Conservation (phyloP, 2,113 vertebrate species). For the Notothenia rossii region DNA sequence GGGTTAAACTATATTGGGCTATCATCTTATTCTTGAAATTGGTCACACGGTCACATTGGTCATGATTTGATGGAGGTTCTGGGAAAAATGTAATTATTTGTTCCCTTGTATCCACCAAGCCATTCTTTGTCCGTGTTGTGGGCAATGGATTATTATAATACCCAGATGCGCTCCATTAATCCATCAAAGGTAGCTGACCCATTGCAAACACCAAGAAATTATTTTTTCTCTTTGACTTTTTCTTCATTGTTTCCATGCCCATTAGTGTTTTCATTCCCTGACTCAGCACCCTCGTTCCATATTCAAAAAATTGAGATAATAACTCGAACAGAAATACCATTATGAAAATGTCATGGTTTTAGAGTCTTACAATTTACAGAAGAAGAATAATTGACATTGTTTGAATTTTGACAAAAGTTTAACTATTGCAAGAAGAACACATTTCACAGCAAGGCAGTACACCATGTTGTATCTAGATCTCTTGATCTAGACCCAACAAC, state of each 20-base stretch:
- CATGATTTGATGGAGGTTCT: background rate
- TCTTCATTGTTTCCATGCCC: background rate
- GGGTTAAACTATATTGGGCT: background rate
- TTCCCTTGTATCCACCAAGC: background rate
- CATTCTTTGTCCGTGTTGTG: background rate
- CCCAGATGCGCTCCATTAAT: background rate
- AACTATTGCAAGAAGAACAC: background rate
- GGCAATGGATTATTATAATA: background rate
- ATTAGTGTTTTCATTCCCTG: background rate
- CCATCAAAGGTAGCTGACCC: background rate
- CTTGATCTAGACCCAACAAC: no score
- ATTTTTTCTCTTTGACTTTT: background rate
- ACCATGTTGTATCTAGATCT: no score
- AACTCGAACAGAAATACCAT: background rate
- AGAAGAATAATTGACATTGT: background rate
- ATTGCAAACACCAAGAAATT: background rate
- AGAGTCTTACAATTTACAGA: background rate
- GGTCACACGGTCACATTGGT: background rate
- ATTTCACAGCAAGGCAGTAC: background rate
- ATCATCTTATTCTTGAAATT: background rate
- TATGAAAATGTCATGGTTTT: background rate
- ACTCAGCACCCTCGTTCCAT: background rate
- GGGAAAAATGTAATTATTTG: background rate
- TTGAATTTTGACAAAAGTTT: background rate
- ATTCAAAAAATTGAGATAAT: background rate